phyloP scores from a whole-genome alignment of 2,797 vertebrate species.

The Macroramphosus scolopax region DNA sequence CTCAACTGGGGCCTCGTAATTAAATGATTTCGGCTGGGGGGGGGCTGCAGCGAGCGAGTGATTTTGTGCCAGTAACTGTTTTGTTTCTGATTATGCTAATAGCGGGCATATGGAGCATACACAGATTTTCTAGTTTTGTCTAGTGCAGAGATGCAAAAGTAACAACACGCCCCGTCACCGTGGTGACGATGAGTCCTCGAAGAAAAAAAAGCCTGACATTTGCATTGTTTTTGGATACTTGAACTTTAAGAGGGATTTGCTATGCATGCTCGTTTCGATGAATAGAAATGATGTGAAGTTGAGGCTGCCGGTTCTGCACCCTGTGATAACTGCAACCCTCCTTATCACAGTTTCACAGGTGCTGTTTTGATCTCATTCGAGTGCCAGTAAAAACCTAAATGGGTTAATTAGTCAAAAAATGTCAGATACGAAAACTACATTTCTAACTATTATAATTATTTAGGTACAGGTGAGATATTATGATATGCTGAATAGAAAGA shows the following conservation, averaged over 20 bases:
- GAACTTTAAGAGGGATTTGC: slow-evolving; percentile 65
- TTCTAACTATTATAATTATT: too few relatives aligned
- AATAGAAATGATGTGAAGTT: slow-evolving; percentile 55
- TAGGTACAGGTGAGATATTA: too few relatives aligned
- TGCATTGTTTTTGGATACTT: slow-evolving; percentile 61
- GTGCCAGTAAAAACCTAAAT: too few relatives aligned
- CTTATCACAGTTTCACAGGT: slow-evolving; percentile 31
- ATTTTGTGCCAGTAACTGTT: slow-evolving; percentile 73
- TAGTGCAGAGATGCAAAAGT: slow-evolving; percentile 36
- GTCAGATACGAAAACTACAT: too few relatives aligned
- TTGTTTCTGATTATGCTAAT: slow-evolving; percentile 74
- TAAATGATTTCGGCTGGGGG: slow-evolving; percentile 77
- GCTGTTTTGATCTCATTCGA: slow-evolving; percentile 33
- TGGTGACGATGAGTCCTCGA: slow-evolving; percentile 42
- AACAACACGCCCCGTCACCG: slow-evolving; percentile 41
- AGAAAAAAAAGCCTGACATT: slow-evolving; percentile 56
- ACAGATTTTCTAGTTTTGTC: slow-evolving; percentile 20
- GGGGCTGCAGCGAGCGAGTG: slow-evolving; percentile 68
- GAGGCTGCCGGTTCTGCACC: slow-evolving; percentile 33
- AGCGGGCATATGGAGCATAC: slow-evolving; percentile 54
- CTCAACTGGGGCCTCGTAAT: slow-evolving; percentile 71
- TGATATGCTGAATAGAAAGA: too few relatives aligned
- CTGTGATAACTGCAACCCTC: slow-evolving; percentile 13
- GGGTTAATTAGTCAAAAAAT: too few relatives aligned
- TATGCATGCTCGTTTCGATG: slow-evolving; percentile 45